Percentiles rank a stretch among this genome's conserved stretches.
These are phyloP conservation scores for Phalloptychus januarius DNA, from an alignment of 2,797 vertebrate species.

Conservation along the genomic window DNA sequence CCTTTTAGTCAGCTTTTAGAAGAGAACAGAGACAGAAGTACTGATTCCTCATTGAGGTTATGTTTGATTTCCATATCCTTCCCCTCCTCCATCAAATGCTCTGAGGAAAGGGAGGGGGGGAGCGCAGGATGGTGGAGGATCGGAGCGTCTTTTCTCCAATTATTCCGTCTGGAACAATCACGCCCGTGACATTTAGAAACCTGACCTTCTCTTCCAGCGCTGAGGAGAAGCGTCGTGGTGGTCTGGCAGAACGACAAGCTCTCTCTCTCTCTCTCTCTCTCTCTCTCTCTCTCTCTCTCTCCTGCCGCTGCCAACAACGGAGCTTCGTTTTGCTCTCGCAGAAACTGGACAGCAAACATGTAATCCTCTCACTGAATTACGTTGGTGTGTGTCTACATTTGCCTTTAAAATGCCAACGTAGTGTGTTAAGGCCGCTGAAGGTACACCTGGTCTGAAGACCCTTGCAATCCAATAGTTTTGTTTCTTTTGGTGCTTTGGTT, in stretches of 20 bases:
- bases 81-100: conserved; percentile 41
- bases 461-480: not conserved
- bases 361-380: conserved; percentile 3
- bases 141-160: conserved; percentile 76
- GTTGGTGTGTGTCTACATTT: not conserved
- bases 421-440: not conserved
- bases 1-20: not conserved
- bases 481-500: not conserved
- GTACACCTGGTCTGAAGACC: not conserved
- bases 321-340: conserved; percentile 21
- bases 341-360: conserved; percentile 1
- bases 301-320: conserved; percentile 29
- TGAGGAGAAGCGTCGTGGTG: conserved; percentile 32
- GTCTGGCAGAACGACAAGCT: conserved; percentile 47
- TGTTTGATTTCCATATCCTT: conserved; percentile 48
- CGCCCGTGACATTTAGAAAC: conserved; percentile 83
- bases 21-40: not conserved
- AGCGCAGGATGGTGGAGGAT: conserved; percentile 30
- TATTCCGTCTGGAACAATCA: conserved; percentile 84
- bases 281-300: conserved; percentile 45
- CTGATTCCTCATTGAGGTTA: not conserved
- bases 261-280: conserved; percentile 43
- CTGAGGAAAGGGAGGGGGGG: conserved; percentile 31
- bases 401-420: not conserved
- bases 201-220: conserved; percentile 83